phyloP scores from a whole-genome alignment of 2,888 invertebrate genomes.

The Leptinotarsa rubiginosa region DNA sequence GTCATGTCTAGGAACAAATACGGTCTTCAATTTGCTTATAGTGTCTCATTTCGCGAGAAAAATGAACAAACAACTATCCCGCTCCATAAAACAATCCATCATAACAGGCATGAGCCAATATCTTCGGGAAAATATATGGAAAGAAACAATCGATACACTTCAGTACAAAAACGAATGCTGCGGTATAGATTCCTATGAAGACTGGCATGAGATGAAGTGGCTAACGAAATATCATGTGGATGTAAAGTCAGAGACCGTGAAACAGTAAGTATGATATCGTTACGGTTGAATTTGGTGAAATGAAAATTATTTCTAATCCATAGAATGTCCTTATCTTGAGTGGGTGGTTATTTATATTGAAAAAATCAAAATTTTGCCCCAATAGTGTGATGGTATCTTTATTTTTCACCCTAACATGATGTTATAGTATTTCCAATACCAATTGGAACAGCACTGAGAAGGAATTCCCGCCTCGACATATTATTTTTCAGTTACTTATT shows the following conservation, averaged over 20 bases:
- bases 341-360: too few species aligned
- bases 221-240: constrained; percentile 68
- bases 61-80: constrained; percentile 62
- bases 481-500: too few species aligned
- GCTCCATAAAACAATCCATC: constrained; percentile 68
- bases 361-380: too few species aligned
- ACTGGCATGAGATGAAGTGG: constrained; percentile 74
- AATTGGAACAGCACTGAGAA: too few species aligned
- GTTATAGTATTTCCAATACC: too few species aligned
- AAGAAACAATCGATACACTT: constrained; percentile 70
- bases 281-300: too few species aligned
- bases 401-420: too few species aligned
- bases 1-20: constrained; percentile 61
- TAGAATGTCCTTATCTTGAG: too few species aligned
- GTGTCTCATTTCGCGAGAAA: constrained; percentile 59
- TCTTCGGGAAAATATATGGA: constrained; percentile 71
- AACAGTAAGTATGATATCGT: constrained; percentile 54
- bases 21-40: constrained; percentile 60
- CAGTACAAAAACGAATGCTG: constrained; percentile 71
- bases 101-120: constrained; percentile 71
- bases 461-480: too few species aligned
- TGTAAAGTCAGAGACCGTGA: constrained; percentile 52
- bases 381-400: too few species aligned
- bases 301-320: too few species aligned
- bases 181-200: constrained; percentile 69